Conservation (phyloP, 2,888 invertebrate genomes). For the Sympetrum striolatum region DNA sequence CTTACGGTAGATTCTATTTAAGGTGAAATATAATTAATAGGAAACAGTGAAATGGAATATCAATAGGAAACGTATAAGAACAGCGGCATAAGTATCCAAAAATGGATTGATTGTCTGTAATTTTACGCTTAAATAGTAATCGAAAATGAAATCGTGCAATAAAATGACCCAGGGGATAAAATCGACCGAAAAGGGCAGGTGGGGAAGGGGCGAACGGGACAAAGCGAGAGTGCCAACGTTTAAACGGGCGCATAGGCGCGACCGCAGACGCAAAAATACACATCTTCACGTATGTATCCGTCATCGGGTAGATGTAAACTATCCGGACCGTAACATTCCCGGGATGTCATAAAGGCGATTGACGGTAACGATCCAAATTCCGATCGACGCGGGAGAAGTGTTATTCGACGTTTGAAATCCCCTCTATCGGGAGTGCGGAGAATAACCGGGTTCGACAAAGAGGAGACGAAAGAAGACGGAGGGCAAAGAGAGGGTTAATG, state of each 20-base stretch:
- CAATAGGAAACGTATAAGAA: no score
- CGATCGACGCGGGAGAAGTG: not conserved
- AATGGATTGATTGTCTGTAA: no score
- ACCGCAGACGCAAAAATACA: not conserved
- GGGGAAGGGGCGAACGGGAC: no score
- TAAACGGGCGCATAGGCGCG: not conserved
- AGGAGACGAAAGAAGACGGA: not conserved
- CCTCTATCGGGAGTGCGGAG: not conserved
- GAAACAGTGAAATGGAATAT: no score
- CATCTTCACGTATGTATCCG: no score
- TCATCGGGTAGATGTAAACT: not conserved
- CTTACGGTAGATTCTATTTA: no score
- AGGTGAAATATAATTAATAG: no score
- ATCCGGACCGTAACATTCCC: not conserved
- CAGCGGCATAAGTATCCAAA: no score
- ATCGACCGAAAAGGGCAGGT: no score
- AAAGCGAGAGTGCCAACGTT: not conserved
- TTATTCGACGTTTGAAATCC: not conserved
- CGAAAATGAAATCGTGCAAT: no score
- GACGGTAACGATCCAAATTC: not conserved
- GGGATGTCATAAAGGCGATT: not conserved
- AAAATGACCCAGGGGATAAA: no score
- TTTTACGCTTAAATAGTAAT: no score
- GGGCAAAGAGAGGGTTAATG: not conserved
- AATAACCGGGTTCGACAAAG: not conserved